A percentile compares a stretch with the other conserved stretches of the same genome.
Conservation (phyloP, 2,113 vertebrate genomes). For the Pelecanus crispus region DNA sequence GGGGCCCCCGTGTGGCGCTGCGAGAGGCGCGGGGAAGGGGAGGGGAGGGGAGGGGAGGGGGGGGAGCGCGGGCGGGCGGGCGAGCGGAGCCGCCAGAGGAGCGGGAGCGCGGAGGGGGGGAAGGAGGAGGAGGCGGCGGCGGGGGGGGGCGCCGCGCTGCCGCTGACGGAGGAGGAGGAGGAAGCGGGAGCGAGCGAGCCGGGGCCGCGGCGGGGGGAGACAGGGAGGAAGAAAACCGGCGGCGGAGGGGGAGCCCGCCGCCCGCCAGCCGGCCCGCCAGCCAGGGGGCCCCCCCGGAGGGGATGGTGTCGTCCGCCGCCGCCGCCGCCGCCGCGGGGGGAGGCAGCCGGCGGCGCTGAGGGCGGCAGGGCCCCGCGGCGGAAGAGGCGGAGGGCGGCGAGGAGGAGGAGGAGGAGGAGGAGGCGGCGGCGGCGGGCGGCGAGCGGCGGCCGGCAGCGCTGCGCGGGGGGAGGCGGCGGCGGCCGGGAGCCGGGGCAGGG, state of each 20-base stretch:
- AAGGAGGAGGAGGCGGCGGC: neutral
- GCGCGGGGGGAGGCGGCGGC: slow-evolving; percentile 47
- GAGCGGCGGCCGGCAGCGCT: slow-evolving; percentile 53
- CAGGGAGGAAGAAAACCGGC: neutral
- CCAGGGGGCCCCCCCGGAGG: neutral
- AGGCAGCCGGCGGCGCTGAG: slow-evolving; percentile 53
- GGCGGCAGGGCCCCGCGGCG: neutral
- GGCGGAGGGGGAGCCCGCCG: neutral
- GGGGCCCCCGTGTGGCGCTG: neutral
- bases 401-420: neutral
- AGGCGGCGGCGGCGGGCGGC: neutral
- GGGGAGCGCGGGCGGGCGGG: slow-evolving; percentile 27
- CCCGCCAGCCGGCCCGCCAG: neutral
- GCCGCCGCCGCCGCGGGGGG: slow-evolving; percentile 55
- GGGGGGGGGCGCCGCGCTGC: slow-evolving; percentile 69
- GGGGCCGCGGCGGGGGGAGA: neutral
- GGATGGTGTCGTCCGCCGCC: slow-evolving; percentile 49
- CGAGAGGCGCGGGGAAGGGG: slow-evolving; percentile 70
- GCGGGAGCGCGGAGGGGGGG: slow-evolving; percentile 20
- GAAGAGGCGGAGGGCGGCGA: neutral
- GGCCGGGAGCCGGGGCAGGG: neutral
- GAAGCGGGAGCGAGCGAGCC: neutral
- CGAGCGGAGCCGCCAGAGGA: slow-evolving; percentile 40
- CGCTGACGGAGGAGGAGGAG: slow-evolving; percentile 66
- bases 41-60: slow-evolving; percentile 74